phyloP scores from a whole-genome alignment of 2,888 invertebrate genomes.

The Dascillus cervinus region DNA sequence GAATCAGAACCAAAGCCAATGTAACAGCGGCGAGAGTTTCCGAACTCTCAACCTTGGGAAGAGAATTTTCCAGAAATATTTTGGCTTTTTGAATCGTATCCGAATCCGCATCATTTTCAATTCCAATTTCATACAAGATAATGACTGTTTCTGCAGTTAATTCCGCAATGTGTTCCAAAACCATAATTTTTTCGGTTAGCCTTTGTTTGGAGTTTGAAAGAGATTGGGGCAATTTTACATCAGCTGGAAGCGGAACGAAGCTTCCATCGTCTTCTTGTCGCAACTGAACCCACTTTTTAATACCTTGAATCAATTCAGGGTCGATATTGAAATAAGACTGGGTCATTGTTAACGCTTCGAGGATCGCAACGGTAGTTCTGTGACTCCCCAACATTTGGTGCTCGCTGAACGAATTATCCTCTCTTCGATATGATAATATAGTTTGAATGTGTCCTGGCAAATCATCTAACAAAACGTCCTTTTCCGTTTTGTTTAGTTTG shows the following conservation, averaged over 20 bases:
- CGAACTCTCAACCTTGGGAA: constrained; percentile 50
- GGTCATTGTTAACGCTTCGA: constrained; percentile 53
- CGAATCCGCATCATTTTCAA: constrained; percentile 35
- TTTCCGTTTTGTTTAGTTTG: constrained; percentile 46
- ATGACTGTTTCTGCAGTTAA: constrained; percentile 57
- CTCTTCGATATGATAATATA: constrained; percentile 53
- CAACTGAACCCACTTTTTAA: constrained; percentile 55
- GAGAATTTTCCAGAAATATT: constrained; percentile 50
- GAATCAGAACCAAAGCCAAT: constrained; percentile 48
- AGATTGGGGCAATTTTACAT: constrained; percentile 40
- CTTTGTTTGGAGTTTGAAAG: constrained; percentile 4
- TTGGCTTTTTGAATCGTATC: constrained; percentile 47
- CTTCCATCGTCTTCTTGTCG: constrained; percentile 55
- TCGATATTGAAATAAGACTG: constrained; percentile 56
- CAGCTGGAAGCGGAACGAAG: constrained; percentile 52
- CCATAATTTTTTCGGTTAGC: not conserved
- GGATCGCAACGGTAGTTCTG: constrained; percentile 50
- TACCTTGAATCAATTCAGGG: constrained; percentile 50
- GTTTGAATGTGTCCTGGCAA: constrained; percentile 56
- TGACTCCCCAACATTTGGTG: constrained; percentile 57
- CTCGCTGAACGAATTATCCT: constrained; percentile 60
- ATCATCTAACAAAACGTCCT: constrained; percentile 45
- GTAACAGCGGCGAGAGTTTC: constrained; percentile 54
- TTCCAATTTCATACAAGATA: constrained; percentile 53
- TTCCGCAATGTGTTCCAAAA: constrained; percentile 49